Base-by-base conservation (phyloP, 1,140 invertebrate species). In the Marisa cornuarietis region DNA sequence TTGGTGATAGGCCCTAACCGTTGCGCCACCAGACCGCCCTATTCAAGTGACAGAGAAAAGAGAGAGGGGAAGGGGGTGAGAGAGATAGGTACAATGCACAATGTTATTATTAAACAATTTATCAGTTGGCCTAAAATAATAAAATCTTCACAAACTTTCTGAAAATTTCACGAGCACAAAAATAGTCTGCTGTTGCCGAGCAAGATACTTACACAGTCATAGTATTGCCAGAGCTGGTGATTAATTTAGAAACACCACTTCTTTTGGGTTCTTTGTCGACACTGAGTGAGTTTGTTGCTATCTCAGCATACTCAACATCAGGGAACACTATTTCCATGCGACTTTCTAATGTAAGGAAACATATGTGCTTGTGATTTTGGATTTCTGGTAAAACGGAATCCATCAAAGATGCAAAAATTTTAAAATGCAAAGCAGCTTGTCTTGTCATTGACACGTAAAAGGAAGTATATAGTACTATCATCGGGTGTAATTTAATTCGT, bases 181-280 rank as follows among this genome's bases (percentile, higher is more conserved):
- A 24, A 72, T 31, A 49, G 1, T 5, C 52, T n/a, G 11, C 16
- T 63, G 62, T 78, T 22, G 11, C 13, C 31, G 26, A 26, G 20
- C 8, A 76, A 65, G 20, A 54, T 79, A 90, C 92, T 92, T 93
- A 95, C 93, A 93, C 93, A 85, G 93, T 91, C 31, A 96, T 86
- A 77, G 91, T 86, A 85, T 94, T 94, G 14, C 91, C 91, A 22
- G 94, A 89, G 6, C 94, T 75, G n/a, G 80, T 84, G 22, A 96
- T 89, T n/a, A 88, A 87, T 88, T 94, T 96, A n/a, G 86, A 91
- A 6, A 94, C 93, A 83, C 92, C 92, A 86, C 94, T 94, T 84
- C 94, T 91, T 85, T 93, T 93, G 8, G 95, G 95, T 89, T 96
- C 95, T 65, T 91, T 83, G 88, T 96, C 96, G 16, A 96, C 95